Base-by-base conservation (phyloP, 2,888 invertebrate genomes). In the Lamellibrachia columna region DNA sequence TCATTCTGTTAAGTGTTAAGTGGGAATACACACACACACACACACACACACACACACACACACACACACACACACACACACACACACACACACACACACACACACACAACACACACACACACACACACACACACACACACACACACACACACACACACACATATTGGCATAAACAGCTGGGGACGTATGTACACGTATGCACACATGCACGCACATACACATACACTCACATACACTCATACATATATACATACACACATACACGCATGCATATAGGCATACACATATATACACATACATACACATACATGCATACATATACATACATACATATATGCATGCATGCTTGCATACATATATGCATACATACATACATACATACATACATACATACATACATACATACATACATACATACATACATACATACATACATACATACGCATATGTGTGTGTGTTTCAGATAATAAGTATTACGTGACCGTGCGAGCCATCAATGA, bases 391-490 rank as follows among this genome's bases (percentile, higher is more conserved):
- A 40, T 40, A 40, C 7, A 58, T 58, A 7, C 58, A 11, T 11
- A 58, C 58, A 3, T 7, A 58, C 22, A 75, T 75, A 6, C 15
- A 9, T 9, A 22, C 15, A 75, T 15, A 15, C 15, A 75, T 15
- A 15, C n/a, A 22, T 75, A 40, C 40, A 40, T 40, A 40, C 40
- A 6, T 60, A 60, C 4, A 11, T 60, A 60, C n/a, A 22, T 90
- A 53, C 11, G 53, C 11, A 52, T 55, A 9, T 55, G 22, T 91
- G 28, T n/a, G 90, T 52, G 52, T 60, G 91, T 94, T 93, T n/a
- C 93, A 95, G 95, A 95, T 94, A 95, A 94, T 7, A 92, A 93
- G 90, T 95, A 95, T 92, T 95, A 94, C 92, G 90, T 95, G 2
- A 94, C 95, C 7, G 93, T 95, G 6, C 91, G 95, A 53, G 95